Percentiles rank a stretch among this genome's conserved stretches.
phyloP scores from a whole-genome alignment of 2,113 vertebrate species.

The Pyxicephalus adspersus region DNA sequence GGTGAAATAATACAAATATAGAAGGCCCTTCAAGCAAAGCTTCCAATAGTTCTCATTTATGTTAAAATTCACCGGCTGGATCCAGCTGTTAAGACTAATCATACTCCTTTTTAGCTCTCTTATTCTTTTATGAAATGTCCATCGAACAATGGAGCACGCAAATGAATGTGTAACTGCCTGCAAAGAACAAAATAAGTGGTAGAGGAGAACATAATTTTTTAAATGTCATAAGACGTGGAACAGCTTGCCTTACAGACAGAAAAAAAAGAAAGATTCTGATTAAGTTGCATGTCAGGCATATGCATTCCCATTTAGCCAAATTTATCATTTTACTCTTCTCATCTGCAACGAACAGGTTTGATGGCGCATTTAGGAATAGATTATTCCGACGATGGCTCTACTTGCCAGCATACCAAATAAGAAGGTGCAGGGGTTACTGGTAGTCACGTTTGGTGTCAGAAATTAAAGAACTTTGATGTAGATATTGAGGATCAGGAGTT shows the following conservation, averaged over 20 bases:
- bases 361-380: conserved; percentile 21
- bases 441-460: background rate
- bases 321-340: background rate
- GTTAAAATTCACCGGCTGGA: conserved; percentile 11
- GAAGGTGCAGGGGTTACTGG: background rate
- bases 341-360: conserved; percentile 24
- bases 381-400: background rate
- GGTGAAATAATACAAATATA: conserved; percentile 28
- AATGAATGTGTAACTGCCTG: conserved; percentile 40
- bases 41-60: conserved; percentile 35
- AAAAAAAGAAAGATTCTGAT: background rate
- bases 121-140: conserved; percentile 47
- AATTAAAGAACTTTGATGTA: too few relatives aligned
- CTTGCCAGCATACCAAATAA: background rate
- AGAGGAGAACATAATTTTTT: conserved; percentile 39
- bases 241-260: background rate
- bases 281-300: conserved; percentile 15
- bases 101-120: conserved; percentile 14
- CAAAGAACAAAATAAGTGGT: conserved; percentile 30
- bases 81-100: conserved; percentile 47
- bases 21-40: background rate
- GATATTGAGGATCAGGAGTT: too few relatives aligned
- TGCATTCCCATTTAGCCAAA: conserved; percentile 22
- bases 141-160: conserved; percentile 6
- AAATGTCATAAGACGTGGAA: conserved; percentile 25